Conservation (phyloP, 2,888 invertebrate species). For the Sycophila texana region DNA sequence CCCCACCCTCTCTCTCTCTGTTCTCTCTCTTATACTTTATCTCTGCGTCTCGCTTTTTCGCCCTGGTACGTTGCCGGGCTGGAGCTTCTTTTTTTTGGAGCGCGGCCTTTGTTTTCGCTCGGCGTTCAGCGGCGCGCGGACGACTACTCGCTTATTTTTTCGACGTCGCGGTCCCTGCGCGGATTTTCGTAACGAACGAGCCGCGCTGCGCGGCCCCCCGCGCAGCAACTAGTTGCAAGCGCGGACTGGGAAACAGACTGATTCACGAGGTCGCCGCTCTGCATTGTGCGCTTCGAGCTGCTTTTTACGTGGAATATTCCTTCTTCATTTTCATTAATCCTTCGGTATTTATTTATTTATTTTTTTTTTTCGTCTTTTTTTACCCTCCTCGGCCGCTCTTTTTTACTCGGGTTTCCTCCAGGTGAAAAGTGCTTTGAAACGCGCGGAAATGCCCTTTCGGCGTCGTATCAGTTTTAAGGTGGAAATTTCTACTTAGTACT, state of each 20-base stretch:
- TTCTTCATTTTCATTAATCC: neutral
- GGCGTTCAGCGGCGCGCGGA: neutral
- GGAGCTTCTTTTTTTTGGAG: slow-evolving; percentile 19
- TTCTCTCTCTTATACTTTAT: slow-evolving; percentile 1
- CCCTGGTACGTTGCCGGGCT: neutral
- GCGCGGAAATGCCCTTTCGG: no score
- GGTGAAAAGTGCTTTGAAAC: neutral
- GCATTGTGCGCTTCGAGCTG: slow-evolving; percentile 32
- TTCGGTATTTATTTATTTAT: neutral
- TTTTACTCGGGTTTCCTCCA: neutral
- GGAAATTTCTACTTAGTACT: no score
- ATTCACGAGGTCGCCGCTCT: slow-evolving; percentile 37
- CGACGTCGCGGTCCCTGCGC: slow-evolving; percentile 41
- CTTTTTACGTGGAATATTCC: slow-evolving; percentile 34
- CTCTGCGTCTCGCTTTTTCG: neutral
- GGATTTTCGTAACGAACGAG: slow-evolving; percentile 53
- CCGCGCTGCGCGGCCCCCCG: slow-evolving; percentile 14
- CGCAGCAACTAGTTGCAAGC: slow-evolving; percentile 50
- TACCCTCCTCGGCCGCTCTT: neutral
- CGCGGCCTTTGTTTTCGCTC: neutral
- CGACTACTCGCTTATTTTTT: neutral
- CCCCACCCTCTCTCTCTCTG: neutral
- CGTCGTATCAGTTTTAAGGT: no score
- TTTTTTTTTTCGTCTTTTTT: slow-evolving; percentile 9
- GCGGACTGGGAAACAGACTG: neutral